phyloP scores from a whole-genome alignment of 2,888 invertebrate genomes.

The Bellardia bayeri region DNA sequence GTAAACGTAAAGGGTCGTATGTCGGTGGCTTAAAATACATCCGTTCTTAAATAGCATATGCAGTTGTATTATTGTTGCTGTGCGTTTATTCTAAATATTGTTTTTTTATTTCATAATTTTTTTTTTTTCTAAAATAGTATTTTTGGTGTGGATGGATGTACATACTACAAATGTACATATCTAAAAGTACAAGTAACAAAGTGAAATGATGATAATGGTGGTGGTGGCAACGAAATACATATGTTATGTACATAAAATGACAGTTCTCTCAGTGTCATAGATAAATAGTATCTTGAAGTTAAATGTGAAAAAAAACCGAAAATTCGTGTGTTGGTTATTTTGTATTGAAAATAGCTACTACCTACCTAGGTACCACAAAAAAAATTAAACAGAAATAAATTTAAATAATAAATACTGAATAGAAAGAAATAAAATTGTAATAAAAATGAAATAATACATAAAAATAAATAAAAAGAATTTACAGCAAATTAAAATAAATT shows the following conservation, averaged over 20 bases:
- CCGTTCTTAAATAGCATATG: conserved; percentile 9
- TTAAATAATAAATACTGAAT: neutral
- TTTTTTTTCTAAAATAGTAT: conserved; percentile 10
- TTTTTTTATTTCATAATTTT: neutral
- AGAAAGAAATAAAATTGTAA: neutral
- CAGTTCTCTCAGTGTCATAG: conserved; percentile 71
- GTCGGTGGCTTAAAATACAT: conserved; percentile 42
- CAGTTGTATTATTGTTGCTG: conserved; percentile 45
- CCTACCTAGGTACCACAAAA: neutral
- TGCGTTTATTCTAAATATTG: conserved; percentile 28
- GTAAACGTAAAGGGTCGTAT: conserved; percentile 24
- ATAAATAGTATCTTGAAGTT: conserved; percentile 69
- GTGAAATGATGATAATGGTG: conserved; percentile 1
- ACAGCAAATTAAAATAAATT: conserved; percentile 22
- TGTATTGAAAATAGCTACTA: neutral
- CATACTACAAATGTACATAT: conserved; percentile 4
- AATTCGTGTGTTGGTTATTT: conserved; percentile 25
- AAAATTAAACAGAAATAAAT: neutral
- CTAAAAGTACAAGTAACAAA: neutral
- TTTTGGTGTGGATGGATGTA: conserved; percentile 23
- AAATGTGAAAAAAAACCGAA: conserved; percentile 42
- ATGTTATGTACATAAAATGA: conserved; percentile 28
- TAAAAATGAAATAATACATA: neutral
- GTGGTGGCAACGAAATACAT: conserved; percentile 43
- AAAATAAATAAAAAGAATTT: neutral